Percentiles rank a stretch among this genome's conserved stretches.
Evolutionary conservation across 1,140 invertebrate species (phyloP).

Genomic region (Drosophila ambigua): DNA sequence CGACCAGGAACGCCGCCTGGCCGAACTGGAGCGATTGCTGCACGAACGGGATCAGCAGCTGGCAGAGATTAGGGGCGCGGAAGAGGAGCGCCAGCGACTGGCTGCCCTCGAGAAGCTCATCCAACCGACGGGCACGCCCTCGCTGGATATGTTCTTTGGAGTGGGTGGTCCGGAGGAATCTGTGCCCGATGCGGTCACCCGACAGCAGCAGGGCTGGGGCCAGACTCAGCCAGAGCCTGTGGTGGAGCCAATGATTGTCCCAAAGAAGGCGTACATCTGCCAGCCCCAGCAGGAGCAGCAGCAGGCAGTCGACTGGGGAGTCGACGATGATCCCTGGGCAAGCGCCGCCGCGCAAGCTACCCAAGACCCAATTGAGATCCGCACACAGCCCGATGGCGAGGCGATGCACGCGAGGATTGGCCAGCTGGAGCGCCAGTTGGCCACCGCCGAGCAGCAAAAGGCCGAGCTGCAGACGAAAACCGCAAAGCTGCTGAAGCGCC

Average conservation of each 20-base stretch:
- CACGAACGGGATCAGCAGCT: conserved; percentile 38
- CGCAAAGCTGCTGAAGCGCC: conserved; percentile 89
- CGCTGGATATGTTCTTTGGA: conserved; percentile 76
- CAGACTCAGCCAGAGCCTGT: conserved; percentile 68
- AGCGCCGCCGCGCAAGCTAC: conserved; percentile 12
- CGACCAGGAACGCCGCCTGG: conserved; percentile 51
- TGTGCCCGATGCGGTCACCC: conserved; percentile 19
- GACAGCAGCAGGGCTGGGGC: conserved; percentile 29
- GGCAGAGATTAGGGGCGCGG: conserved; percentile 13
- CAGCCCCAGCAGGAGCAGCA: conserved; percentile 52
- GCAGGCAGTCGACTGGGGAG: conserved; percentile 85
- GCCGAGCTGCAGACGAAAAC: conserved; percentile 87
- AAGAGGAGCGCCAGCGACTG: conserved; percentile 53
- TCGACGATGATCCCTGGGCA: conserved; percentile 83
- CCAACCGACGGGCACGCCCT: conserved; percentile 34
- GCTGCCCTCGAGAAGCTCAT: conserved; percentile 54
- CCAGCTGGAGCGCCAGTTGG: conserved; percentile 85
- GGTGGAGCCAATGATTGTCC: conserved; percentile 84
- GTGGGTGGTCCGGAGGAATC: conserved; percentile 10
- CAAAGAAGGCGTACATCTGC: conserved; percentile 85
- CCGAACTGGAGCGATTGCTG: conserved; percentile 32
- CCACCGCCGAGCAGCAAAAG: conserved; percentile 85
- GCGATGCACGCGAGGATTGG: conserved; percentile 84
- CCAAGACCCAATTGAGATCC: no score
- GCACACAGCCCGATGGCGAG: conserved; percentile 6